A percentile compares a stretch with the other conserved stretches of the same genome.
Evolutionary conservation across 2,113 vertebrate species (phyloP).

Genomic region (Cryptotis parvus): DNA sequence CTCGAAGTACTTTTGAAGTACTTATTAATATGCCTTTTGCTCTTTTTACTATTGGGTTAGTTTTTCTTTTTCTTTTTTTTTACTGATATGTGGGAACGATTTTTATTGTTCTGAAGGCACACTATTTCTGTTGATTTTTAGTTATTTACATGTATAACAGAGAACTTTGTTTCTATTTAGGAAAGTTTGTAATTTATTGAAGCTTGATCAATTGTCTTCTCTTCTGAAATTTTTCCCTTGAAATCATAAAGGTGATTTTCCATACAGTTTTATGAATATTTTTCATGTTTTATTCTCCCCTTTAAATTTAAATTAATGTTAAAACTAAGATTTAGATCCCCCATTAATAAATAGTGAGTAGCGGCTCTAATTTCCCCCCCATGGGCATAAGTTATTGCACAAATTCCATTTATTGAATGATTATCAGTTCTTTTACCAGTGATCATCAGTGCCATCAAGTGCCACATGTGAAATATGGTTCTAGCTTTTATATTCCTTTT

Average conservation of each 20-base stretch:
- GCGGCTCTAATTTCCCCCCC: not conserved
- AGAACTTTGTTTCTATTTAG: not conserved
- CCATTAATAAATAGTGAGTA: no score
- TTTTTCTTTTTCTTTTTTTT: slow-evolving; percentile 9
- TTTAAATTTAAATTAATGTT: not conserved
- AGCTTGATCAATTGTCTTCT: not conserved
- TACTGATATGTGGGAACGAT: not conserved
- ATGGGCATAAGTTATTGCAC: not conserved
- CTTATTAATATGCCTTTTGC: not conserved
- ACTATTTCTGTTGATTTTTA: not conserved
- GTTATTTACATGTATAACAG: not conserved
- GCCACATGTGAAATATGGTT: not conserved
- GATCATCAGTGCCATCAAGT: not conserved
- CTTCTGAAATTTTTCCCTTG: not conserved
- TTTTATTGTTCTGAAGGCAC: not conserved
- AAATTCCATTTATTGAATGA: not conserved
- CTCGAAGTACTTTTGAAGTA: not conserved
- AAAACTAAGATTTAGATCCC: no score
- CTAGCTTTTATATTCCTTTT: not conserved
- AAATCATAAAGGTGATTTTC: not conserved
- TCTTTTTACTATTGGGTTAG: not conserved
- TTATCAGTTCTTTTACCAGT: not conserved
- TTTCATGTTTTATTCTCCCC: not conserved
- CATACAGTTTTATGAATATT: not conserved
- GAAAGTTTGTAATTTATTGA: not conserved